A percentile compares a stretch with the other conserved stretches of the same genome.
Conservation (phyloP, 2,888 invertebrate species). For the Ptilodon capucinus region DNA sequence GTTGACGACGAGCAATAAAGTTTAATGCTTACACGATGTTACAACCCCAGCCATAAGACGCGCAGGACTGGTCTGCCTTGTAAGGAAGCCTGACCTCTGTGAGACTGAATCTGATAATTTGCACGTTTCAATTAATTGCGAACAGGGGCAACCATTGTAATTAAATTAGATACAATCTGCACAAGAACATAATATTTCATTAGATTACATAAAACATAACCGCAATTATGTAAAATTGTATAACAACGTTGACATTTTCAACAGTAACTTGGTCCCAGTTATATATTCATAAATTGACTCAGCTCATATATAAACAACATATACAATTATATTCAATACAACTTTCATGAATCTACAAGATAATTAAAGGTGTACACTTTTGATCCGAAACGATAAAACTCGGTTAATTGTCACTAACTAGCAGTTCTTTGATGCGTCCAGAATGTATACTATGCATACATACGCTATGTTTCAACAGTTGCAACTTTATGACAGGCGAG, state of each 20-base stretch:
- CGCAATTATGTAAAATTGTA: neutral
- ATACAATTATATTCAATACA: neutral
- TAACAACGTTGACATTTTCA: neutral
- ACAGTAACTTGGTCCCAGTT: neutral
- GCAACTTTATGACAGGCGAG: constrained; percentile 51
- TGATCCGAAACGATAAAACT: constrained; percentile 16
- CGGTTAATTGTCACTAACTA: constrained; percentile 24
- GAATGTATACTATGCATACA: constrained; percentile 22
- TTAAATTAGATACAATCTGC: constrained; percentile 20
- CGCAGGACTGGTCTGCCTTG: constrained; percentile 4
- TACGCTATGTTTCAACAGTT: constrained; percentile 33
- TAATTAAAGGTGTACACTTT: constrained; percentile 16
- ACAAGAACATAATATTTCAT: constrained; percentile 13
- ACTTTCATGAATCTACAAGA: neutral
- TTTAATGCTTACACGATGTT: constrained; percentile 19
- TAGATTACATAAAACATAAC: constrained; percentile 3
- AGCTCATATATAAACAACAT: neutral
- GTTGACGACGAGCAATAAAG: constrained; percentile 17
- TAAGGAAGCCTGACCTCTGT: constrained; percentile 11
- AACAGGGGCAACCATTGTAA: constrained; percentile 19
- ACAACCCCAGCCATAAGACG: neutral
- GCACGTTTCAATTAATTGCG: constrained; percentile 9
- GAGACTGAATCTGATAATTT: constrained; percentile 9
- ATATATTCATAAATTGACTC: neutral
- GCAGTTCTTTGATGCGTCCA: constrained; percentile 16